Percentiles rank a stretch among this genome's conserved stretches.
Conservation (phyloP, 2,888 invertebrate species). For the Thyatira batis region DNA sequence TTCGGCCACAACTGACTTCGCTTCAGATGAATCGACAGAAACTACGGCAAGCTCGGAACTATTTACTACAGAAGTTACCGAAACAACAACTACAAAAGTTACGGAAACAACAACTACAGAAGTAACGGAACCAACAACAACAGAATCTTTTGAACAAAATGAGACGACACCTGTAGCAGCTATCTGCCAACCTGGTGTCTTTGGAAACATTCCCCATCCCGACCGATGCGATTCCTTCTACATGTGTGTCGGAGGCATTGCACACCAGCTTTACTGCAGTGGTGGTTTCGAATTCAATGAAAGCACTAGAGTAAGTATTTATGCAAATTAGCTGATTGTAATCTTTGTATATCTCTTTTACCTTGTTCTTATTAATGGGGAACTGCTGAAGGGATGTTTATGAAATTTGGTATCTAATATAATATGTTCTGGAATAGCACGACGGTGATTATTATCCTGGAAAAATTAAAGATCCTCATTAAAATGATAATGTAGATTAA, state of each 20-base stretch:
- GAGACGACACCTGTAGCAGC: neutral
- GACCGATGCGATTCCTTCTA: conserved; percentile 10
- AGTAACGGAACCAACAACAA: neutral
- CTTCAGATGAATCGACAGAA: neutral
- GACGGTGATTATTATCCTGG: too few relatives aligned
- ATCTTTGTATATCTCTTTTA: too few relatives aligned
- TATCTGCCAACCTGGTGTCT: conserved; percentile 3
- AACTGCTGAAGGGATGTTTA: too few relatives aligned
- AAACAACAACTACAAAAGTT: neutral
- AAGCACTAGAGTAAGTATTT: conserved; percentile 16
- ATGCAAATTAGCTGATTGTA: too few relatives aligned
- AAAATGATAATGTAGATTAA: too few relatives aligned
- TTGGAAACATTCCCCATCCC: conserved; percentile 11
- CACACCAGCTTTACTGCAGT: conserved; percentile 5
- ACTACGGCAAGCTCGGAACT: too few relatives aligned
- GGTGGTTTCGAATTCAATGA: conserved; percentile 15
- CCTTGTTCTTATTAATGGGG: too few relatives aligned
- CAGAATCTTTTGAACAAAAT: neutral
- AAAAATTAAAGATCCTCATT: too few relatives aligned
- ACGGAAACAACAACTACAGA: neutral
- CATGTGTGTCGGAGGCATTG: neutral
- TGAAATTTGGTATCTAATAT: too few relatives aligned
- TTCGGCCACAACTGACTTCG: neutral
- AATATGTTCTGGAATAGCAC: too few relatives aligned
- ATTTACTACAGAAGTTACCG: too few relatives aligned